phyloP scores from a whole-genome alignment of 2,113 vertebrate genomes.

The Puntigrus tetrazona region DNA sequence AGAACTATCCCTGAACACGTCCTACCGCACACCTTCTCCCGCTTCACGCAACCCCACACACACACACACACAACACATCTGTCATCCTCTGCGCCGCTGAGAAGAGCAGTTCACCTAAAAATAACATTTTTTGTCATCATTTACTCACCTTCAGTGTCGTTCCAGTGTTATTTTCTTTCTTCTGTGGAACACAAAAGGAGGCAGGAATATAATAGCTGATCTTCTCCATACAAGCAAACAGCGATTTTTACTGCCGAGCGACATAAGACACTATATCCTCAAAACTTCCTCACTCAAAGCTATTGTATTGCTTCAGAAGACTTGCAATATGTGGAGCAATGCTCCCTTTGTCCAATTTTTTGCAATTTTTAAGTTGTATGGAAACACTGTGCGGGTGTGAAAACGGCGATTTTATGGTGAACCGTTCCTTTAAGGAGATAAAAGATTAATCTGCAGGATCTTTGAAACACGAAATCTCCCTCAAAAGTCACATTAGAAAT shows the following conservation, averaged over 20 bases:
- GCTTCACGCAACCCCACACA: slow-evolving; percentile 1
- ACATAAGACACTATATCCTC: neutral
- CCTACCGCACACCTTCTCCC: neutral
- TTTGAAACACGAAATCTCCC: neutral
- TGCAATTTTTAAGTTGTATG: neutral
- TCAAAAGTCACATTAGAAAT: slow-evolving; percentile 1
- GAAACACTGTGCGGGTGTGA: neutral
- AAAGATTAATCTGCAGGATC: neutral
- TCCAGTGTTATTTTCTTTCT: neutral
- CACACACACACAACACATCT: slow-evolving; percentile 22
- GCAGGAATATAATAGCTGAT: slow-evolving; percentile 10
- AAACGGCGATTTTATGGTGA: neutral
- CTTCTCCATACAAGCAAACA: neutral
- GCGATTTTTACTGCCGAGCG: neutral
- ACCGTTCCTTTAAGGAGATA: neutral
- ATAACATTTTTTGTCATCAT: neutral
- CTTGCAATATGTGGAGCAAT: neutral
- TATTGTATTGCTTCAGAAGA: neutral
- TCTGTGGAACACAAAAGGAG: slow-evolving; percentile 16
- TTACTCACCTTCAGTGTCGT: neutral
- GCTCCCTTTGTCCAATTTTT: neutral
- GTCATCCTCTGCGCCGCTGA: neutral
- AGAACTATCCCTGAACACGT: neutral
- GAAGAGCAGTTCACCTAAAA: neutral
- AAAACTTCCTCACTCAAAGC: slow-evolving; percentile 1